phyloP scores from a whole-genome alignment of 2,797 vertebrate species.

The Schizopygopsis pylzovi region DNA sequence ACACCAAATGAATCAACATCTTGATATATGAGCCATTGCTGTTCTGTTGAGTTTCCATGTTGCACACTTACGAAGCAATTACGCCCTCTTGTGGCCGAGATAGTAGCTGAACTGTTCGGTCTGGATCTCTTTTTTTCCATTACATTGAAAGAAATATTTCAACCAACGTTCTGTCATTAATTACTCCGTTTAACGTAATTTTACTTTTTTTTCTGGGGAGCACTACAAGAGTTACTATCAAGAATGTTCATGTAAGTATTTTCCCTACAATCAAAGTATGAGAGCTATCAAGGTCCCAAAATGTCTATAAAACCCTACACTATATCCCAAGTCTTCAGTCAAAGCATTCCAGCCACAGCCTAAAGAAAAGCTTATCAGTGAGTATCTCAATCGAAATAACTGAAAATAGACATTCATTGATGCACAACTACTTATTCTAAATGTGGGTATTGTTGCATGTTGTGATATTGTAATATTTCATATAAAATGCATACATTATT shows the following conservation, averaged over 20 bases:
- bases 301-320: neutral
- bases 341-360: neutral
- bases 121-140: neutral
- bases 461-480: neutral
- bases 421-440: neutral
- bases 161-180: neutral
- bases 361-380: neutral
- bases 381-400: neutral
- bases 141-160: neutral
- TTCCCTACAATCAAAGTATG: neutral
- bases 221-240: neutral
- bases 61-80: constrained; percentile 36
- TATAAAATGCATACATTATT: neutral
- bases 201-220: neutral
- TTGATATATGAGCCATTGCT: neutral
- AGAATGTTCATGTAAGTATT: neutral
- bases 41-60: neutral
- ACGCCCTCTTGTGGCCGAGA: constrained; percentile 49
- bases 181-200: neutral
- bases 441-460: neutral
- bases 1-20: neutral
- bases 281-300: neutral
- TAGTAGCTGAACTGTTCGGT: neutral
- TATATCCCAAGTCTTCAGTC: neutral
- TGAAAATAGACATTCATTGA: neutral